Evolutionary conservation across 2,113 vertebrate species (phyloP), one percentile per base, ranked within the genome.

Genomic region (Benitochromis conjunctus): DNA sequence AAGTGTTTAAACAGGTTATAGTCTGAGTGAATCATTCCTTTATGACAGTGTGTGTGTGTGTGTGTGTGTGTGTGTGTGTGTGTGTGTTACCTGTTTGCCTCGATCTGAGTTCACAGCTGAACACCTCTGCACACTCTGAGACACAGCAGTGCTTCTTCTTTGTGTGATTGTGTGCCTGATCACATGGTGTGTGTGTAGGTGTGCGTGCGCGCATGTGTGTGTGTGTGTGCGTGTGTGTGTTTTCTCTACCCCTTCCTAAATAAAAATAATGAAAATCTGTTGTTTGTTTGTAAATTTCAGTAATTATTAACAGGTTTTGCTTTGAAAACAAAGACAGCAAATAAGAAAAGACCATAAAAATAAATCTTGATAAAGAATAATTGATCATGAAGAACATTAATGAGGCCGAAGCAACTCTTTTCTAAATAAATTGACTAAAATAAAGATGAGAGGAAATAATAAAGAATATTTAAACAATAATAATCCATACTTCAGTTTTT

Each of bases 211-310:
- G n/a, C n/a, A n/a, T n/a, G n/a, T n/a, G n/a, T n/a, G n/a, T n/a
- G n/a, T n/a, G n/a, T n/a, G n/a, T n/a, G n/a, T n/a, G n/a, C n/a
- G n/a, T n/a, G n/a, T n/a, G n/a, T n/a, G n/a, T n/a, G 60, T 43
- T 69, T 69, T 1, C 38, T 43, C 38, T 69, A 43, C 13, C 24
- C 0, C 14, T 26, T 3, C 8, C 0, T 1, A 14, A 69, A 16
- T 26, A 26, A 41, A 43, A 71, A 66, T 0, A n/a, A n/a, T n/a
- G n/a, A n/a, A n/a, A n/a, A n/a, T n/a, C n/a, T 1, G 13, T 41
- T 66, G 2, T 66, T 66, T 66, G 0, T 38, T 7, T 0, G 34
- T 0, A 66, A 0, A 36, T 66, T 19, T 66, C 21, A 13, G 34
- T 21, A 64, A 64, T 64, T 1, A 36, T 64, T 11, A 60, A 0